A percentile compares a stretch with the other conserved stretches of the same genome.
These are phyloP conservation scores for Canis aureus DNA, from an alignment of 2,113 vertebrate species.

Conservation along the genomic window DNA sequence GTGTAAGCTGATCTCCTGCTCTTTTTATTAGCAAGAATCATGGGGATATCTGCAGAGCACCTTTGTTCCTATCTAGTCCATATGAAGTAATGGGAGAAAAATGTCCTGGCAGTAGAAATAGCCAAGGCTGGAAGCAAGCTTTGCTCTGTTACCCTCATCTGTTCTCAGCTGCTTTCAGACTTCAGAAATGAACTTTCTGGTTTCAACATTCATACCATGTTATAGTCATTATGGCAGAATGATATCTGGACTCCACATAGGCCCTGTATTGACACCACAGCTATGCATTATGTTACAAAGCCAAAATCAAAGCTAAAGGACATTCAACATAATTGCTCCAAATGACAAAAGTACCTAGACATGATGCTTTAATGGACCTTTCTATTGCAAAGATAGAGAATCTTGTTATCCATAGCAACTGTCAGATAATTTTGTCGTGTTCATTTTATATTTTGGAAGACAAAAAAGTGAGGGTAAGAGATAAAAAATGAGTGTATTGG, in stretches of 20 bases:
- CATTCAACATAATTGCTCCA: neutral
- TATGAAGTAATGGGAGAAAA: slow-evolving; percentile 36
- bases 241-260: neutral
- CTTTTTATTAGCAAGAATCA: neutral
- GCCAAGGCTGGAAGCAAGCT: neutral
- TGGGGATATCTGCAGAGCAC: neutral
- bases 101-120: neutral
- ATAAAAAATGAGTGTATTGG: neutral
- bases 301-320: slow-evolving; percentile 24
- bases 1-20: neutral
- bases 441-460: neutral
- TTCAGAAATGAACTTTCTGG: slow-evolving; percentile 48
- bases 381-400: neutral
- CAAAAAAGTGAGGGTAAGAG: neutral
- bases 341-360: neutral
- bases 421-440: too few species aligned
- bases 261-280: neutral
- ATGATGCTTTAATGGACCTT: neutral
- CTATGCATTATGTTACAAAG: neutral
- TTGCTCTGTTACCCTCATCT: slow-evolving; percentile 35
- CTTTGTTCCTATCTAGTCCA: slow-evolving; percentile 13
- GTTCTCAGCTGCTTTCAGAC: slow-evolving; percentile 77
- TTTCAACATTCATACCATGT: slow-evolving; percentile 61
- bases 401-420: neutral
- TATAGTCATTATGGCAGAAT: slow-evolving; percentile 56